A percentile compares a stretch with the other conserved stretches of the same genome.
These are phyloP conservation scores for Ellobius talpinus DNA, from an alignment of 2,113 vertebrate species.

Conservation along the genomic window DNA sequence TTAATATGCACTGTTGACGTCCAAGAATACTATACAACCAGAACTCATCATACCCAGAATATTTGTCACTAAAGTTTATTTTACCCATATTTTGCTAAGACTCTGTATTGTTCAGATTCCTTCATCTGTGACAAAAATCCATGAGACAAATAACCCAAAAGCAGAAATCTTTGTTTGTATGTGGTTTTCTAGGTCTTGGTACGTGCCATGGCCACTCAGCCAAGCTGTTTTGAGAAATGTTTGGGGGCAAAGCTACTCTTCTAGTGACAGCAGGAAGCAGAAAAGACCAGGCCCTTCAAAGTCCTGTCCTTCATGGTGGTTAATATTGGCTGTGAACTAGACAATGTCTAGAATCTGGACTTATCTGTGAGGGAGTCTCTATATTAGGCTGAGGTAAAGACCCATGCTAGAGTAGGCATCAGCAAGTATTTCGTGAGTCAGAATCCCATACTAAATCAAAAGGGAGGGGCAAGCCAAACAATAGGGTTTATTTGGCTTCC, in stretches of 20 bases:
- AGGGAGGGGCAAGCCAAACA: background rate
- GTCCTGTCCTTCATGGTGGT: background rate
- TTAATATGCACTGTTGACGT: background rate
- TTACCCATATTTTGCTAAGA: background rate
- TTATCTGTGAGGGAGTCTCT: background rate
- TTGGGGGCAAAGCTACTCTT: background rate
- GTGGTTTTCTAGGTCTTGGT: background rate
- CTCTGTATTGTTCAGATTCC: background rate
- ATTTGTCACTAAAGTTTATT: constrained; percentile 3
- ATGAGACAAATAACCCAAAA: background rate
- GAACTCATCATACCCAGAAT: background rate
- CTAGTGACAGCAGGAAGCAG: too few relatives aligned
- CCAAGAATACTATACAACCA: background rate
- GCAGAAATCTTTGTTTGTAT: background rate
- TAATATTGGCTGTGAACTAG: background rate
- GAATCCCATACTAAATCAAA: background rate
- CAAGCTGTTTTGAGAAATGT: background rate
- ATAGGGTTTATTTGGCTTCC: background rate
- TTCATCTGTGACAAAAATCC: background rate
- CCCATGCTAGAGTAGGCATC: background rate
- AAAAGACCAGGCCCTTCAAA: background rate
- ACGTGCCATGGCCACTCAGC: background rate
- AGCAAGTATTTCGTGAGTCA: background rate
- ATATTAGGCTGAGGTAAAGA: background rate
- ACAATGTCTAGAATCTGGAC: background rate